Percentiles rank a stretch among this genome's conserved stretches.
phyloP scores from a whole-genome alignment of 1,140 invertebrate genomes.

The Leguminivora glycinivorella region DNA sequence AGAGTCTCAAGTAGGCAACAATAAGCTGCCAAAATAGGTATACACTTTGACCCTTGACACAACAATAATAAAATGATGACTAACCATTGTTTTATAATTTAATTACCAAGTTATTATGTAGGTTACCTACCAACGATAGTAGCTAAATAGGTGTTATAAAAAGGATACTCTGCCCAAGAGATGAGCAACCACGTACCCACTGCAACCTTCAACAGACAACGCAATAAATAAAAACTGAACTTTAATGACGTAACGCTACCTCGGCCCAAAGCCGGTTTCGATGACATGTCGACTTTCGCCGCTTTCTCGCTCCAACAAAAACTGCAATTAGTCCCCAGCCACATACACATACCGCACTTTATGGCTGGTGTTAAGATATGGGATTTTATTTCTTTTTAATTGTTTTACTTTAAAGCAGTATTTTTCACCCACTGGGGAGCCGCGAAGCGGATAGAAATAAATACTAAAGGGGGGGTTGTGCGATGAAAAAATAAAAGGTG shows the following conservation, averaged over 20 bases:
- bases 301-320: conserved; percentile 61
- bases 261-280: conserved; percentile 46
- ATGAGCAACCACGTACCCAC: not conserved
- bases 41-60: no score
- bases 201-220: not conserved
- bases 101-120: not conserved
- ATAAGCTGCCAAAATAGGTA: no score
- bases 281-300: conserved; percentile 56
- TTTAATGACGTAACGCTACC: conserved; percentile 34
- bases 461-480: no score
- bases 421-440: no score
- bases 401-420: no score
- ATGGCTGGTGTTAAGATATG: conserved; percentile 11
- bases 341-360: not conserved
- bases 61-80: no score
- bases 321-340: conserved; percentile 45
- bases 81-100: not conserved
- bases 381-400: not conserved
- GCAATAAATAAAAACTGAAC: conserved; percentile 25
- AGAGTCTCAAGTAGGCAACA: no score
- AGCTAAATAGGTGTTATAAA: not conserved
- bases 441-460: no score
- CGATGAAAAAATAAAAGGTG: no score
- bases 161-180: not conserved
- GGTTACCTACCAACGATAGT: no score